A percentile compares a stretch with the other conserved stretches of the same genome.
phyloP scores from a whole-genome alignment of 2,888 invertebrate species.

The Cataglyphis altisquamis region DNA sequence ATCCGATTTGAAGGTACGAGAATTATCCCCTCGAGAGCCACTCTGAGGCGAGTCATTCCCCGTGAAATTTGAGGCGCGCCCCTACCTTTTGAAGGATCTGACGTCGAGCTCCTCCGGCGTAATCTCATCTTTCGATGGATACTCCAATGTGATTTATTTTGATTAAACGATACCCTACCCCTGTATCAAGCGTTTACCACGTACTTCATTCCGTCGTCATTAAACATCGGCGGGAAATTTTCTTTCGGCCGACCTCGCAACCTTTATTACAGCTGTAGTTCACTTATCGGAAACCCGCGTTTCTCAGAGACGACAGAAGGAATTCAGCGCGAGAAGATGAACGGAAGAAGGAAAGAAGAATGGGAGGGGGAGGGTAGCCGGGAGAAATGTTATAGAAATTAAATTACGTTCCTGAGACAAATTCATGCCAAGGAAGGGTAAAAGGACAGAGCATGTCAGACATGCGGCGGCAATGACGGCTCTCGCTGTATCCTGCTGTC shows the following conservation, averaged over 20 bases:
- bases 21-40: slow-evolving; percentile 43
- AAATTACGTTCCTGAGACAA: slow-evolving; percentile 67
- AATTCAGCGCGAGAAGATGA: slow-evolving; percentile 30
- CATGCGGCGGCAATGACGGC: slow-evolving; percentile 23
- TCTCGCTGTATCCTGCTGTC: slow-evolving; percentile 13
- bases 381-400: slow-evolving; percentile 58
- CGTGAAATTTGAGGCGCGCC: slow-evolving; percentile 73
- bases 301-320: not conserved
- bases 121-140: slow-evolving; percentile 70
- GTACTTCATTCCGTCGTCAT: slow-evolving; percentile 63
- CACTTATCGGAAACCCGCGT: slow-evolving; percentile 26
- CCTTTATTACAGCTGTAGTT: not conserved
- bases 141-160: slow-evolving; percentile 73
- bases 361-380: not conserved
- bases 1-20: slow-evolving; percentile 14
- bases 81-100: slow-evolving; percentile 28
- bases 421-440: slow-evolving; percentile 47
- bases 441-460: slow-evolving; percentile 55
- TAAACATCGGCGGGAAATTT: slow-evolving; percentile 67
- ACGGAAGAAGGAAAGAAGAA: not conserved
- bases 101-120: slow-evolving; percentile 36
- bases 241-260: slow-evolving; percentile 46
- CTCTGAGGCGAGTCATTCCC: slow-evolving; percentile 63
- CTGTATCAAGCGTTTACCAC: slow-evolving; percentile 1
- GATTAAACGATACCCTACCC: slow-evolving; percentile 64